These are phyloP conservation scores for Temnothorax rugatulus DNA, from an alignment of 2,888 invertebrate species.

Conservation along the genomic window DNA sequence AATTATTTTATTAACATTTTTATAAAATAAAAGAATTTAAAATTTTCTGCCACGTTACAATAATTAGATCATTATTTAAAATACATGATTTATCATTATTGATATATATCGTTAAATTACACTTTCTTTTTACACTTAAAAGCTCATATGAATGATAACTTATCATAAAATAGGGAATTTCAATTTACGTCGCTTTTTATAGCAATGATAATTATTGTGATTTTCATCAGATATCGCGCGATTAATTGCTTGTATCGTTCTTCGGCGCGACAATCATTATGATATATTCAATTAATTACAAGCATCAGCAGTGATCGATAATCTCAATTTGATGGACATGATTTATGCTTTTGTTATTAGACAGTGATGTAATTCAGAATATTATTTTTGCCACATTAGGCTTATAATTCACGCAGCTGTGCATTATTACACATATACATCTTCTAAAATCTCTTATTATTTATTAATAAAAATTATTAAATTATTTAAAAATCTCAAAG, in stretches of 20 bases:
- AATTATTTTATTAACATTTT: not conserved
- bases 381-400: not conserved
- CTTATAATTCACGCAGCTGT: not conserved
- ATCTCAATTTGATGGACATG: not conserved
- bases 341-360: constrained; percentile 33
- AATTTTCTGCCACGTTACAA: not conserved
- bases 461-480: not conserved
- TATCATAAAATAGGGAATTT: constrained; percentile 24
- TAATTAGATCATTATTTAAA: constrained; percentile 9
- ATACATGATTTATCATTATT: constrained; percentile 7
- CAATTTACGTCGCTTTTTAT: constrained; percentile 14
- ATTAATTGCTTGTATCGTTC: constrained; percentile 49
- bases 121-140: not conserved
- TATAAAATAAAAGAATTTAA: not conserved
- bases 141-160: constrained; percentile 2
- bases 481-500: not conserved
- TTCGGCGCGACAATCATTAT: constrained; percentile 9
- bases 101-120: not conserved
- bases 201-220: constrained; percentile 32
- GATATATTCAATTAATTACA: constrained; percentile 52
- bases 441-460: constrained; percentile 1
- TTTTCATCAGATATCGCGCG: constrained; percentile 19
- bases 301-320: constrained; percentile 27
- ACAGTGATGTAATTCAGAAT: not conserved
- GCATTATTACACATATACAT: not conserved